Evolutionary conservation across 37 sponge, comb jelly and placozoan species (phyloP).

Genomic region (Cliona cf. orientalis): DNA sequence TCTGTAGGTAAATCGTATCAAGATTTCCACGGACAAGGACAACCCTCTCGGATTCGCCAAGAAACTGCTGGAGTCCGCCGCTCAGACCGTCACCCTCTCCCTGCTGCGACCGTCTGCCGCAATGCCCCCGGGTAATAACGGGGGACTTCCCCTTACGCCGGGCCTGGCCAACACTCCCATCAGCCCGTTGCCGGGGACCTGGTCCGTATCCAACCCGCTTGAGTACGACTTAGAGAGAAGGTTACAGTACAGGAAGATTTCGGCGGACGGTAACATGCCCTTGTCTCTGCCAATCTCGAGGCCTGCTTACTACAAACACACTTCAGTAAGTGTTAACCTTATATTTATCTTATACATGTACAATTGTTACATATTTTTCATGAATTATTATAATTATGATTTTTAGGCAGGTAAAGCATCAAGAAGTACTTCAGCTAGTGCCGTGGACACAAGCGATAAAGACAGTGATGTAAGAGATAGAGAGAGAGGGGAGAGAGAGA

Average conservation of each 20-base stretch:
- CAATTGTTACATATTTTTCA: not conserved
- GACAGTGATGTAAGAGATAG: not conserved
- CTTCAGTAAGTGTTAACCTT: too few relatives aligned
- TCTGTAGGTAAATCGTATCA: conserved; percentile 56
- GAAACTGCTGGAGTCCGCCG: conserved; percentile 10
- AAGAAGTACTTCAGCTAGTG: not conserved
- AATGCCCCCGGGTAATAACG: not conserved
- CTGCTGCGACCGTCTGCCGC: conserved; percentile 15
- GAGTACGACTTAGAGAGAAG: not conserved
- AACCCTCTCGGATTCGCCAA: conserved; percentile 33
- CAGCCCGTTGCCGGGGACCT: not conserved
- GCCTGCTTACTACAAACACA: too few relatives aligned
- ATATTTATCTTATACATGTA: not conserved
- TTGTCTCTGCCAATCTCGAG: too few relatives aligned
- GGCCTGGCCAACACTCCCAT: not conserved
- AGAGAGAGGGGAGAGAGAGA: not conserved
- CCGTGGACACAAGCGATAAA: not conserved
- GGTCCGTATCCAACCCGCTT: not conserved
- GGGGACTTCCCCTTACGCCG: not conserved
- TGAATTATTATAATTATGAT: not conserved
- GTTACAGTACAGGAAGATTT: not conserved
- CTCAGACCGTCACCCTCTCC: conserved; percentile 28
- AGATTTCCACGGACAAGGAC: conserved; percentile 9
- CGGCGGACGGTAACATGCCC: too few relatives aligned
- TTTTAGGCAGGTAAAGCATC: not conserved